Base-by-base conservation (phyloP, 2,888 invertebrate genomes). In the Thera obeliscata region DNA sequence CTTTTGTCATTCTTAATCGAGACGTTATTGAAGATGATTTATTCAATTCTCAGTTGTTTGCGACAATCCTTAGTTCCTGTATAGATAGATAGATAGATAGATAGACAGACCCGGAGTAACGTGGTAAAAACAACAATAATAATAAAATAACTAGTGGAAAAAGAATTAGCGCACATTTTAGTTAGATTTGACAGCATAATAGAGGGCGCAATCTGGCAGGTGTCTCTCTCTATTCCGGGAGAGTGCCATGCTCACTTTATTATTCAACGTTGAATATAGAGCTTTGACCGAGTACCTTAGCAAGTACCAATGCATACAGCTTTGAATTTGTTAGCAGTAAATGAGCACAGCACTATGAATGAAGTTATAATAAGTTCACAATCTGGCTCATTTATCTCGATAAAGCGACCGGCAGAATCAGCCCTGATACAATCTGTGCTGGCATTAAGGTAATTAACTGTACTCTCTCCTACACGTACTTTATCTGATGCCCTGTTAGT, bases 391-490 rank as follows among this genome's bases (percentile, higher is more conserved):
- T 72, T 57, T 58, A 67, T 67, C 67, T 70, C 58, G 55, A 49
- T 61, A 61, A 56, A 43, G 50, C 62, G 62, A 46, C 12, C 62
- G 61, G 60, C 54, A 50, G 46, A 54, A 56, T 66, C 62, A 22
- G 33, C 38, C 55, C 58, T 50, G 70, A 67, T 72, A 61, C 49
- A 56, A 72, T 72, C 67, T 72, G 62, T 38, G 9, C 65, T 35
- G 69, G 61, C 69, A 64, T 74, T 70, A 71, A 52, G 64, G 65
- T 72, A 71, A 72, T 72, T 68, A 71, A 72, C 62, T 72, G 68
- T 54, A 59, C 67, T 67, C 67, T 69, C 67, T 69, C 66, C 63
- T 58, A 63, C 61, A 60, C 50, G 49, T 56, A 58, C 57, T 50
- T 33, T 69, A 69, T 74, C 70, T 69, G 70, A 67, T 71, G 64